These are phyloP conservation scores for Benthosema pterotum DNA, from an alignment of 2,797 vertebrate species.

Conservation along the genomic window DNA sequence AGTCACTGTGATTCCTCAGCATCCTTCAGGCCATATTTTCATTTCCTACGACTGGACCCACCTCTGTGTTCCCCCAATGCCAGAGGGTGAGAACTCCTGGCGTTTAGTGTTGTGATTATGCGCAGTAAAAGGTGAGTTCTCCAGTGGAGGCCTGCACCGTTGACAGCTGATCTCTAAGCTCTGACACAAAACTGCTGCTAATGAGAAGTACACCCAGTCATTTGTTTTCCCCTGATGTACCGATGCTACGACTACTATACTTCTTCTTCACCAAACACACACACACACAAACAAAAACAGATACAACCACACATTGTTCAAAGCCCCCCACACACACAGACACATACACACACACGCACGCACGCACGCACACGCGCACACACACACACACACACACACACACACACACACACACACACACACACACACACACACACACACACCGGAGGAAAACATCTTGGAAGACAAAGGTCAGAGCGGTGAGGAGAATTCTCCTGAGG, in stretches of 20 bases:
- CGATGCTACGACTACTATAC: conserved; percentile 35
- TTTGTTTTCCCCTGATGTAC: conserved; percentile 72
- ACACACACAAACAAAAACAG: conserved; percentile 13
- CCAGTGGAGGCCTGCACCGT: conserved; percentile 40
- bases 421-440: no score
- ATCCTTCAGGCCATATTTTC: neutral
- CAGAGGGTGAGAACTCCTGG: conserved; percentile 20
- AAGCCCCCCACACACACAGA: neutral
- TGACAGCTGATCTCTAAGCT: conserved; percentile 67
- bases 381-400: conserved; percentile 31
- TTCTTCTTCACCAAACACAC: neutral
- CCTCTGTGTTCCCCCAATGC: neutral
- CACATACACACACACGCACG: neutral
- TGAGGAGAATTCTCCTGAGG: conserved; percentile 66
- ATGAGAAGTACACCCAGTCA: conserved; percentile 74
- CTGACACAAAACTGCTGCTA: conserved; percentile 72
- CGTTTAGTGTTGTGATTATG: conserved; percentile 69
- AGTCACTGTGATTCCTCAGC: neutral
- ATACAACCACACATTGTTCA: no score
- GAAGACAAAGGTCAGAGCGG: conserved; percentile 75
- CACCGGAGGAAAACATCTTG: conserved; percentile 64
- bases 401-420: conserved; percentile 11
- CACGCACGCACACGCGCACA: conserved; percentile 1
- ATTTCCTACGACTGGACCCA: neutral
- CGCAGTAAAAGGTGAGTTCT: conserved; percentile 66